Conservation (phyloP, 2,888 invertebrate species). For the Polietes domitor region DNA sequence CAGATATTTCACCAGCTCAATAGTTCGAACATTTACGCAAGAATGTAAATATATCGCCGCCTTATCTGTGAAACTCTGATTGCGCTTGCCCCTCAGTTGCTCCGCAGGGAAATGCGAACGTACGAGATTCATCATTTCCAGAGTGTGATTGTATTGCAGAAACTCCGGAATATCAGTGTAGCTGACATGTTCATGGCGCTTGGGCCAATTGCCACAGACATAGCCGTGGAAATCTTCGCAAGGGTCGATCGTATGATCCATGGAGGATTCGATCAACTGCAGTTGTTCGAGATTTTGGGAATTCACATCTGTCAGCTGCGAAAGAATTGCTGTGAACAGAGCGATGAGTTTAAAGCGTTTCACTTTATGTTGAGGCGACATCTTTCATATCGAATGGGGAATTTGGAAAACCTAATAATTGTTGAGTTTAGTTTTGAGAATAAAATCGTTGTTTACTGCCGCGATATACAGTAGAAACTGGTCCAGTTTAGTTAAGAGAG, state of each 20-base stretch:
- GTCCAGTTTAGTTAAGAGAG: no score
- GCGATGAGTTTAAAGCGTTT: neutral
- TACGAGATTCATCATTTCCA: conserved; percentile 67
- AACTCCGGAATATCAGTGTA: conserved; percentile 71
- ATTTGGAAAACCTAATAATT: no score
- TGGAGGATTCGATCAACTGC: neutral
- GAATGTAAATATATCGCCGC: conserved; percentile 70
- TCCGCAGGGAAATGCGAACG: conserved; percentile 13
- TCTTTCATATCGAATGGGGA: neutral
- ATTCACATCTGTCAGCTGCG: neutral
- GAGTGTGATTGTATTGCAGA: conserved; percentile 73
- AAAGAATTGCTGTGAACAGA: no score
- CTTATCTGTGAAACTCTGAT: conserved; percentile 63
- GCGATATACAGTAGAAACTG: no score
- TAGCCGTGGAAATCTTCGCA: conserved; percentile 74
- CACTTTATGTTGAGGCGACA: neutral
- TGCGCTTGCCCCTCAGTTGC: neutral
- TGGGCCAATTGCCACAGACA: conserved; percentile 75
- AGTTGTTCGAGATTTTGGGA: neutral
- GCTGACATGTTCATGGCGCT: conserved; percentile 61
- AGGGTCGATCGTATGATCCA: conserved; percentile 59
- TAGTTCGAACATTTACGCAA: conserved; percentile 67
- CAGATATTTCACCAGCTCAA: conserved; percentile 68
- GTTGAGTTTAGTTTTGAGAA: no score
- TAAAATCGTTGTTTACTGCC: no score